phyloP scores from a whole-genome alignment of 2,888 invertebrate species.

The Junonia oenone region DNA sequence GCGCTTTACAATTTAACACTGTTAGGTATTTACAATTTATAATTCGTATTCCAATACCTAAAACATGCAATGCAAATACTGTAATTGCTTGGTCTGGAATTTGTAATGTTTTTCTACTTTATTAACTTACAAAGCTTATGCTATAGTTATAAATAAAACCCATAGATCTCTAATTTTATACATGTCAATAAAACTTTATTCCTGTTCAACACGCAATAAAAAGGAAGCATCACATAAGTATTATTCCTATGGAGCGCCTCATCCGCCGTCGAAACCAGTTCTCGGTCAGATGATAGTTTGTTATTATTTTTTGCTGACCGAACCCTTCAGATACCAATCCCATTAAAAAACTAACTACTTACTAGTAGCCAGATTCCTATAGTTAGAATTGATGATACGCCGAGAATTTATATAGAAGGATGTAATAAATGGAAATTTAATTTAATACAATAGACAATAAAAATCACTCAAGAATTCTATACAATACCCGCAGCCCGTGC shows the following conservation, averaged over 20 bases:
- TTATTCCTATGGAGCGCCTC: slow-evolving; percentile 50
- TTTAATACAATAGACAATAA: slow-evolving; percentile 14
- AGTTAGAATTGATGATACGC: slow-evolving; percentile 12
- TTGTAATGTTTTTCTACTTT: too few relatives aligned
- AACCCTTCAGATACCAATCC: slow-evolving; percentile 33
- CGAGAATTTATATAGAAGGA: slow-evolving; percentile 1
- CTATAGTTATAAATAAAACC: background rate
- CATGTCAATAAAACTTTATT: slow-evolving; percentile 33
- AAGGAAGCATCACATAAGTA: slow-evolving; percentile 47
- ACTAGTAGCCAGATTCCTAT: background rate
- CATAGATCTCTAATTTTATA: background rate
- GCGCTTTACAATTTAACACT: background rate
- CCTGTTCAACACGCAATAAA: slow-evolving; percentile 44
- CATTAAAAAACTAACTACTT: slow-evolving; percentile 30
- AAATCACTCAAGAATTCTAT: slow-evolving; percentile 3
- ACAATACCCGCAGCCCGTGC: slow-evolving; percentile 10
- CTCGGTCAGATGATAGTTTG: slow-evolving; percentile 64
- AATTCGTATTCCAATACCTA: background rate
- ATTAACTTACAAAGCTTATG: background rate
- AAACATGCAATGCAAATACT: too few relatives aligned
- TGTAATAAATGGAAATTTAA: background rate
- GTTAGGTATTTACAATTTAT: background rate
- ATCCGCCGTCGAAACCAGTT: slow-evolving; percentile 63
- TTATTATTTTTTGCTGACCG: slow-evolving; percentile 61
- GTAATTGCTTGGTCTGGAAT: too few relatives aligned